A percentile compares a stretch with the other conserved stretches of the same genome.
These are phyloP conservation scores for Pocota personata DNA, from an alignment of 2,888 invertebrate species.

Conservation along the genomic window DNA sequence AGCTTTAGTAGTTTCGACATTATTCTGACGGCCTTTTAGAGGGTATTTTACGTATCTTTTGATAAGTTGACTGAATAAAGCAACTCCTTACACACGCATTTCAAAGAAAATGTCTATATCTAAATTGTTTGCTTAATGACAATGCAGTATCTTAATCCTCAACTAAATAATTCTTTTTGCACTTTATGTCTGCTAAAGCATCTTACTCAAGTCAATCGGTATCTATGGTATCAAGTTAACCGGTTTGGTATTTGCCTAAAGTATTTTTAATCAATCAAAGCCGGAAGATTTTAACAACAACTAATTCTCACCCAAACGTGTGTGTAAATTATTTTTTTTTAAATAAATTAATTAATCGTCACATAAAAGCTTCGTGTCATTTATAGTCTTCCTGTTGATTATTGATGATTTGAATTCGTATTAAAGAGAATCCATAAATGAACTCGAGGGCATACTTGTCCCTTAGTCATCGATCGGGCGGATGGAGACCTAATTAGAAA, in stretches of 20 bases:
- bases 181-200: neutral
- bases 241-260: neutral
- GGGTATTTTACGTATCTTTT: too few relatives aligned
- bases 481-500: neutral
- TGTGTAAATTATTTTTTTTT: neutral
- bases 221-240: neutral
- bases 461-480: neutral
- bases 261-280: neutral
- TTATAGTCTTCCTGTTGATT: neutral
- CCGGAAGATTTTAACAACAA: slow-evolving; percentile 21
- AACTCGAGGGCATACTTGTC: neutral
- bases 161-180: neutral
- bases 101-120: too few relatives aligned
- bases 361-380: neutral
- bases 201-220: neutral
- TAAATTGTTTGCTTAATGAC: too few relatives aligned
- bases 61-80: too few relatives aligned
- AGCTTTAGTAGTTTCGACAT: too few relatives aligned
- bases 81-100: too few relatives aligned
- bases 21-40: neutral
- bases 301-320: neutral
- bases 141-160: too few relatives aligned
- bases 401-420: neutral
- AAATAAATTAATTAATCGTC: neutral
- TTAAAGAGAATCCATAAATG: neutral